Conservation (phyloP, 2,888 invertebrate genomes). For the Oegoconia quadripuncta region DNA sequence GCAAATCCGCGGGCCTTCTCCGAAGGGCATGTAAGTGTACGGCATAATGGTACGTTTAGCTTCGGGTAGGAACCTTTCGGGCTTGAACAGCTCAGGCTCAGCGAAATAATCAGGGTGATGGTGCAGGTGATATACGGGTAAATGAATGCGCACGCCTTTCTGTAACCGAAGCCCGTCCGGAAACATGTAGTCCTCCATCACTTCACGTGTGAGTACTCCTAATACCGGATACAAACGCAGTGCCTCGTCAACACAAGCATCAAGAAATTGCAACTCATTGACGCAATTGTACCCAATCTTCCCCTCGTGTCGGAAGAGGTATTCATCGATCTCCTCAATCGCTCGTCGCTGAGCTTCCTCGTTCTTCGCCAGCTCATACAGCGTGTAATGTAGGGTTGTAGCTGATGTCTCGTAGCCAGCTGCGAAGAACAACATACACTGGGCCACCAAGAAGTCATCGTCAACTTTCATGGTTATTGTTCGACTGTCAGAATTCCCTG, state of each 20-base stretch:
- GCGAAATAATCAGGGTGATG: conserved; percentile 45
- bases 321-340: conserved; percentile 27
- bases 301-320: conserved; percentile 17
- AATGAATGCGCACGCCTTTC: conserved; percentile 47
- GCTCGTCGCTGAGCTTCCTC: conserved; percentile 32
- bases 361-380: conserved; percentile 47
- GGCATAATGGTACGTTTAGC: conserved; percentile 40
- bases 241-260: conserved; percentile 46
- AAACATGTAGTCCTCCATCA: conserved; percentile 45
- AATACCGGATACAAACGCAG: conserved; percentile 53
- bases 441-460: conserved; percentile 66
- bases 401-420: conserved; percentile 55
- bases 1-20: conserved; percentile 49
- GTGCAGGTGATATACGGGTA: conserved; percentile 53
- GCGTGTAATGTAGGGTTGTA: conserved; percentile 31
- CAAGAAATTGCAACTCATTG: conserved; percentile 36
- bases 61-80: conserved; percentile 49
- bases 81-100: conserved; percentile 45
- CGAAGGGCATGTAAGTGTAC: conserved; percentile 56
- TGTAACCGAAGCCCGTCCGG: conserved; percentile 44
- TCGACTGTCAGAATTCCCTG: conserved; percentile 10
- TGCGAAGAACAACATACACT: conserved; percentile 70
- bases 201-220: conserved; percentile 44
- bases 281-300: conserved; percentile 40
- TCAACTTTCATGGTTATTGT: conserved; percentile 39